These are phyloP conservation scores for Spialia ferax DNA, from an alignment of 2,888 invertebrate species.

Conservation along the genomic window DNA sequence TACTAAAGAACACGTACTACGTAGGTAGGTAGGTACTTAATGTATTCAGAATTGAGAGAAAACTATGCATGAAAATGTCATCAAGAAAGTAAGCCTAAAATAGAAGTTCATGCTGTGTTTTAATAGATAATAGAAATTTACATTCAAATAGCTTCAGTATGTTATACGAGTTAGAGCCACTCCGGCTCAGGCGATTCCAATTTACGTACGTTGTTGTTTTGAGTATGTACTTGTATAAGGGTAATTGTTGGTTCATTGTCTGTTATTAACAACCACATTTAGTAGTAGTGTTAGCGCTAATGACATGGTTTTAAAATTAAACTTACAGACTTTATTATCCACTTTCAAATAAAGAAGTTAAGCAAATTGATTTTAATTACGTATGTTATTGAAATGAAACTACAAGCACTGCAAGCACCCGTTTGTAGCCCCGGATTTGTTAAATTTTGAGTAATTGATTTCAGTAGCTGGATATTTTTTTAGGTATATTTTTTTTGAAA, in stretches of 20 bases:
- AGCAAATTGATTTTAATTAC: no score
- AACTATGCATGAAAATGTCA: slow-evolving; percentile 13
- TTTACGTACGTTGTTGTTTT: slow-evolving; percentile 30
- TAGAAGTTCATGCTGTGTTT: slow-evolving; percentile 26
- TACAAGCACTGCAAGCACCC: no score
- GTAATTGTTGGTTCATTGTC: slow-evolving; percentile 5
- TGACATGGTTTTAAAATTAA: not conserved
- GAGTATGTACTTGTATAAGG: slow-evolving; percentile 4
- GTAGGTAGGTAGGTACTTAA: no score
- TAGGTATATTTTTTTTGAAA: no score
- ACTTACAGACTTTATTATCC: not conserved
- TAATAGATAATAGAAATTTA: slow-evolving; percentile 38
- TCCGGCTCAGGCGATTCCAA: slow-evolving; percentile 21
- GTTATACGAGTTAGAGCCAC: slow-evolving; percentile 12
- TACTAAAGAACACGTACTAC: no score
- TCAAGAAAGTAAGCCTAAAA: slow-evolving; percentile 19
- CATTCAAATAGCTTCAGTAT: slow-evolving; percentile 33
- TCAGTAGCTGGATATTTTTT: no score
- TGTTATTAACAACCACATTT: not conserved
- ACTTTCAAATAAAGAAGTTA: not conserved
- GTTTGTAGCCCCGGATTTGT: no score
- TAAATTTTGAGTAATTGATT: no score
- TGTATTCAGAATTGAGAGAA: not conserved
- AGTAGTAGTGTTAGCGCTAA: not conserved
- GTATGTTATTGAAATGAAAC: no score